A percentile compares a stretch with the other conserved stretches of the same genome.
These are phyloP conservation scores for Acleris emargana DNA, from an alignment of 2,888 invertebrate genomes.

Conservation along the genomic window DNA sequence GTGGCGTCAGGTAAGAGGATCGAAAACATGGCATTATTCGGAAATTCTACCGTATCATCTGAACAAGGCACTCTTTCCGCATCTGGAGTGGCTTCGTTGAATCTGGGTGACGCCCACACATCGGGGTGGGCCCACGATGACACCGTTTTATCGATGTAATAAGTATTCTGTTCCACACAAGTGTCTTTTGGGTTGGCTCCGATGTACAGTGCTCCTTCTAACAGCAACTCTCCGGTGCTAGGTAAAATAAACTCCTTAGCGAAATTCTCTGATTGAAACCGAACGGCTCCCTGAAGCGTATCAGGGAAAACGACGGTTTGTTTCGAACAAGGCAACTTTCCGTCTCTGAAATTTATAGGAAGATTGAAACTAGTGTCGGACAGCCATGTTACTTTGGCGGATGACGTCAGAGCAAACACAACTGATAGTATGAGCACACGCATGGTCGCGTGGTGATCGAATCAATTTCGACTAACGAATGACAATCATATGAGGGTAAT, in stretches of 20 bases:
- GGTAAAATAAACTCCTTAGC: conserved; percentile 67
- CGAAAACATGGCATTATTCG: conserved; percentile 54
- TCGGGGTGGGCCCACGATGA: conserved; percentile 68
- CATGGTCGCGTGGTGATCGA: conserved; percentile 38
- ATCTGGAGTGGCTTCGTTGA: conserved; percentile 78
- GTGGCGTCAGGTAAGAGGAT: conserved; percentile 55
- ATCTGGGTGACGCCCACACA: conserved; percentile 70
- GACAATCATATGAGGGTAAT: conserved; percentile 55
- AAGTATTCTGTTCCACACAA: conserved; percentile 54
- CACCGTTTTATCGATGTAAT: conserved; percentile 59
- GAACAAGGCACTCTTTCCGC: conserved; percentile 75
- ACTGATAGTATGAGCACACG: conserved; percentile 23
- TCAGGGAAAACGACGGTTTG: conserved; percentile 70
- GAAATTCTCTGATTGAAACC: conserved; percentile 53
- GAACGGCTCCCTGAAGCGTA: conserved; percentile 53
- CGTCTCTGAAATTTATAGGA: conserved; percentile 62
- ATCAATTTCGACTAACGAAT: conserved; percentile 51
- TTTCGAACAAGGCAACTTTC: conserved; percentile 69
- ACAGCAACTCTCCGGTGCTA: conserved; percentile 62
- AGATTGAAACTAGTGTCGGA: conserved; percentile 67
- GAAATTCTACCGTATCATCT: conserved; percentile 71
- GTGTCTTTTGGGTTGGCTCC: conserved; percentile 57
- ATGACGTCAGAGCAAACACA: conserved; percentile 44
- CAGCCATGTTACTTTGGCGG: conserved; percentile 65
- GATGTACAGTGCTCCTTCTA: conserved; percentile 60